phyloP scores from a whole-genome alignment of 2,888 invertebrate genomes.

The Oithona nana region DNA sequence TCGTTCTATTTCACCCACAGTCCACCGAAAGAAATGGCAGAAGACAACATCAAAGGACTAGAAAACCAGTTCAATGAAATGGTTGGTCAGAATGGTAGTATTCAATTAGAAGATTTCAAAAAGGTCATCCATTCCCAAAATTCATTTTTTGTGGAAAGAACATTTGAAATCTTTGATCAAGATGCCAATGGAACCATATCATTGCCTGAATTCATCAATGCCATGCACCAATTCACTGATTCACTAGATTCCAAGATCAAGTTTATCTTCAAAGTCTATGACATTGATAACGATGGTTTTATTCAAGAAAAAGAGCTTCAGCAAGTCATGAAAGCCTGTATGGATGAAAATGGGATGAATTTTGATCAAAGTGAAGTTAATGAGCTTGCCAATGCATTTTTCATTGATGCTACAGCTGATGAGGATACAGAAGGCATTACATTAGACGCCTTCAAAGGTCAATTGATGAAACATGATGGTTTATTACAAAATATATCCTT shows the following conservation, averaged over 20 bases:
- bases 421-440: too few relatives aligned
- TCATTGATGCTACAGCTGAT: too few relatives aligned
- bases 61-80: too few relatives aligned
- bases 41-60: too few relatives aligned
- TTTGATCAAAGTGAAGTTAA: conserved; percentile 73
- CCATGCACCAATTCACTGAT: conserved; percentile 73
- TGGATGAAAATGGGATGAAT: conserved; percentile 85
- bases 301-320: conserved; percentile 74
- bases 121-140: too few relatives aligned
- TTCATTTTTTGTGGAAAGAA: conserved; percentile 83
- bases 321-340: conserved; percentile 77
- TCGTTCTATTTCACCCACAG: too few relatives aligned
- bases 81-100: too few relatives aligned
- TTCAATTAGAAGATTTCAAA: too few relatives aligned
- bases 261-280: conserved; percentile 81
- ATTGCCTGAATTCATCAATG: conserved; percentile 69
- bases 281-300: conserved; percentile 75
- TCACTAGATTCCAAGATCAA: conserved; percentile 74
- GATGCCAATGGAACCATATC: conserved; percentile 79
- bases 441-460: neutral
- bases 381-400: conserved; percentile 68
- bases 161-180: conserved; percentile 82
- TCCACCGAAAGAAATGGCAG: too few relatives aligned
- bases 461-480: neutral
- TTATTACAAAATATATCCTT: neutral